These are phyloP conservation scores for Entelurus aequoreus DNA, from an alignment of 2,113 vertebrate species.

Conservation along the genomic window DNA sequence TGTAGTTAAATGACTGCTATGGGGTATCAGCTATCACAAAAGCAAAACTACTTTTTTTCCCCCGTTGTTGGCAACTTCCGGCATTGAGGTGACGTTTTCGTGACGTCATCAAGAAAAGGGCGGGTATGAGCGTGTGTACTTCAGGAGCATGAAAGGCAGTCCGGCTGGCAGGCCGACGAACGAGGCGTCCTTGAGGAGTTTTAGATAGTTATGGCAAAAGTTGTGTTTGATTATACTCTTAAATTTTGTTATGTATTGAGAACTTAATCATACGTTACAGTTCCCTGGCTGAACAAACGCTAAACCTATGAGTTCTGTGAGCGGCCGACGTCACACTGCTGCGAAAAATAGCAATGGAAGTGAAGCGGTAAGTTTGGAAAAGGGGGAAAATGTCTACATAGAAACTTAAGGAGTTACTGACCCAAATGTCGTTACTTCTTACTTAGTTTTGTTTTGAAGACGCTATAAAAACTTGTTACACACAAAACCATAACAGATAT, in stretches of 20 bases:
- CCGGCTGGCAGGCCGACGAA: background rate
- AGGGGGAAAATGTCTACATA: background rate
- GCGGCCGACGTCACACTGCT: constrained; percentile 16
- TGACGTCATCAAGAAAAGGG: constrained; percentile 29
- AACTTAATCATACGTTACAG: background rate
- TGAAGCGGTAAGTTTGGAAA: constrained; percentile 38
- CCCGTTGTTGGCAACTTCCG: background rate
- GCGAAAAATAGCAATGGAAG: constrained; percentile 29
- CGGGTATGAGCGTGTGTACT: constrained; percentile 36
- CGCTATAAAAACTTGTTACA: background rate
- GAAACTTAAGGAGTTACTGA: background rate
- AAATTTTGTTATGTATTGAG: background rate
- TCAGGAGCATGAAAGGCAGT: constrained; percentile 7
- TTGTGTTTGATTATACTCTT: background rate
- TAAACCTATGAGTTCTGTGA: constrained; percentile 50
- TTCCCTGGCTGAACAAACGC: background rate
- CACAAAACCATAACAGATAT: no score
- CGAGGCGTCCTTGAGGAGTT: constrained; percentile 51
- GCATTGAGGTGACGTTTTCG: rapidly evolving
- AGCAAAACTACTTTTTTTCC: no score
- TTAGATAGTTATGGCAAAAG: constrained; percentile 24
- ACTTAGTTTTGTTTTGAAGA: background rate
- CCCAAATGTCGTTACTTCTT: background rate
- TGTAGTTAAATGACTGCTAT: no score
- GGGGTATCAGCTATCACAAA: no score